phyloP scores from a whole-genome alignment of 2,888 invertebrate genomes.

The Pecten maximus region DNA sequence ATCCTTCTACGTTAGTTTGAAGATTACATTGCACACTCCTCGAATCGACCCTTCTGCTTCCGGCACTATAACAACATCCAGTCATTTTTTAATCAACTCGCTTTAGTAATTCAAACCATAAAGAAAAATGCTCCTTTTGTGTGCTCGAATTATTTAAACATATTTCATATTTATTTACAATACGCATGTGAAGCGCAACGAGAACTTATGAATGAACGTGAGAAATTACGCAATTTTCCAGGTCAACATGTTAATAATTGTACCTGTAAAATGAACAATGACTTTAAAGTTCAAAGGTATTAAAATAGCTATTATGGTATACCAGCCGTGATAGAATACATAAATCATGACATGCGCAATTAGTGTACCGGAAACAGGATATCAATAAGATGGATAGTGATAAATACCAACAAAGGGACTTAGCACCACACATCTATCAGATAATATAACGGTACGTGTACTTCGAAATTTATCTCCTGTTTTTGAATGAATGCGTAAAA shows the following conservation, averaged over 20 bases:
- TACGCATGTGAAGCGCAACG: background rate
- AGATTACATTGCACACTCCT: background rate
- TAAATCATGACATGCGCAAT: background rate
- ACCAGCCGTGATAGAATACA: background rate
- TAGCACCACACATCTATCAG: background rate
- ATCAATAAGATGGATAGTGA: background rate
- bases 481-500: constrained; percentile 7
- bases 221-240: background rate
- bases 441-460: background rate
- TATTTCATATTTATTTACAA: constrained; percentile 11
- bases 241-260: background rate
- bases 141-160: background rate
- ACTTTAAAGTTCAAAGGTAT: background rate
- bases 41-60: background rate
- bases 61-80: background rate
- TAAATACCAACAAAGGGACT: background rate
- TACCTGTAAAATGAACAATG: background rate
- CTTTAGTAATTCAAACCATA: background rate
- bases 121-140: background rate
- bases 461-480: background rate
- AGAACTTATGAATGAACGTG: background rate
- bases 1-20: background rate
- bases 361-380: background rate
- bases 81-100: background rate
- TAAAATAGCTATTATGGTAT: background rate